These are phyloP conservation scores for Poeciliopsis turrubarensis DNA, from an alignment of 2,113 vertebrate genomes.

Conservation along the genomic window DNA sequence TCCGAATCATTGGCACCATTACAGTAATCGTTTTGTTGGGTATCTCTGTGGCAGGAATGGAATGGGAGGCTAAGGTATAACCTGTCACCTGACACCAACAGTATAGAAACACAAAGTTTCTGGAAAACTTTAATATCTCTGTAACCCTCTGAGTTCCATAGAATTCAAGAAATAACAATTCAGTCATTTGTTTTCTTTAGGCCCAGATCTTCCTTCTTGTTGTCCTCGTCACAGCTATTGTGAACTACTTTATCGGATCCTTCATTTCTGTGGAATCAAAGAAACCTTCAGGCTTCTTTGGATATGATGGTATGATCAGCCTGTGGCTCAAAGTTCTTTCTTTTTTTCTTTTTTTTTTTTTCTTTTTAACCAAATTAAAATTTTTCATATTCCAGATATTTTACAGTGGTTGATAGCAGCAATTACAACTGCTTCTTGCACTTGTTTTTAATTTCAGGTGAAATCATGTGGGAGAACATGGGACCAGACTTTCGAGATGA, in stretches of 20 bases:
- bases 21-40: conserved; percentile 92
- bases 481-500: conserved; percentile 87
- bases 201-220: conserved; percentile 95
- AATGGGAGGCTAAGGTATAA: conserved; percentile 97
- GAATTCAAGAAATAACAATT: neutral
- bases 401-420: neutral
- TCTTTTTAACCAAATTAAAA: too few relatives aligned
- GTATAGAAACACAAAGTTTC: too few relatives aligned
- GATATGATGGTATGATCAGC: conserved; percentile 86
- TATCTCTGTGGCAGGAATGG: conserved; percentile 98
- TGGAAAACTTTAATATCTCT: too few relatives aligned
- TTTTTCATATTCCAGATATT: fast-evolving
- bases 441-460: conserved; percentile 66
- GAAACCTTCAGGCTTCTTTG: conserved; percentile 87
- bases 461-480: conserved; percentile 95
- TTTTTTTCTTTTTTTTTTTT: too few relatives aligned
- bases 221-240: conserved; percentile 90
- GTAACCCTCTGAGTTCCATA: too few relatives aligned
- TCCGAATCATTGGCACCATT: conserved; percentile 94
- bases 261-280: conserved; percentile 91
- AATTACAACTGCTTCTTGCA: neutral
- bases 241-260: conserved; percentile 91
- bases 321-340: neutral
- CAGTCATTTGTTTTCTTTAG: conserved; percentile 59
- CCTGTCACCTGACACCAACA: neutral